Evolutionary conservation across 2,113 vertebrate species (phyloP).

Genomic region (Benitochromis conjunctus): DNA sequence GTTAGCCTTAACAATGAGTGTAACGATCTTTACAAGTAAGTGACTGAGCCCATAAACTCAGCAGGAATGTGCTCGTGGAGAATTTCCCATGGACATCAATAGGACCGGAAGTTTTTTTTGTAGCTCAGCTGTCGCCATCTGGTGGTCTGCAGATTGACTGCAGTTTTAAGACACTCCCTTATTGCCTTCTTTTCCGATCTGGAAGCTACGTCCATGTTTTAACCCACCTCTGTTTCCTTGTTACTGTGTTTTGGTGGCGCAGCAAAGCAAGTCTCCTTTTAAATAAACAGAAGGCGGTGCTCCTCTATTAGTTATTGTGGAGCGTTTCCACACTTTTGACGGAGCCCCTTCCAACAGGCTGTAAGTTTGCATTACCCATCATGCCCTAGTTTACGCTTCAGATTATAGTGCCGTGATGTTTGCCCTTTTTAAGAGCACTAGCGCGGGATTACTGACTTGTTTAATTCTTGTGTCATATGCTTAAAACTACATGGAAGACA

Average conservation of each 20-base stretch:
- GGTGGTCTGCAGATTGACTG: accelerated
- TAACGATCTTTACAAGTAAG: background rate
- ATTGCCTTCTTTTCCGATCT: background rate
- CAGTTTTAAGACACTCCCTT: background rate
- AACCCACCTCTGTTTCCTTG: background rate
- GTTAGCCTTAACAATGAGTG: background rate
- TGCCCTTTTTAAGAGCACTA: background rate
- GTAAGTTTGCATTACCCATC: background rate
- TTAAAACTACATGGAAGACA: background rate
- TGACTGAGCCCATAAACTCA: background rate
- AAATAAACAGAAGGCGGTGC: background rate
- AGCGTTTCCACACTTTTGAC: background rate
- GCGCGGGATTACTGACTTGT: background rate
- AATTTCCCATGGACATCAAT: background rate
- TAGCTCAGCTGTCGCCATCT: background rate
- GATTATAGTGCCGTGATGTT: background rate
- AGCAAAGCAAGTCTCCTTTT: background rate
- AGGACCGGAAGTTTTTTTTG: background rate
- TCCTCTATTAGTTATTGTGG: background rate
- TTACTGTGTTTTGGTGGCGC: background rate
- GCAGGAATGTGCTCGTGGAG: background rate
- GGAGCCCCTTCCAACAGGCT: background rate
- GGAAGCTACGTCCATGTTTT: background rate
- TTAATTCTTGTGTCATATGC: background rate
- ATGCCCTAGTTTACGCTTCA: background rate